Conservation (phyloP, 2,888 invertebrate genomes). For the Machimus atricapillus region DNA sequence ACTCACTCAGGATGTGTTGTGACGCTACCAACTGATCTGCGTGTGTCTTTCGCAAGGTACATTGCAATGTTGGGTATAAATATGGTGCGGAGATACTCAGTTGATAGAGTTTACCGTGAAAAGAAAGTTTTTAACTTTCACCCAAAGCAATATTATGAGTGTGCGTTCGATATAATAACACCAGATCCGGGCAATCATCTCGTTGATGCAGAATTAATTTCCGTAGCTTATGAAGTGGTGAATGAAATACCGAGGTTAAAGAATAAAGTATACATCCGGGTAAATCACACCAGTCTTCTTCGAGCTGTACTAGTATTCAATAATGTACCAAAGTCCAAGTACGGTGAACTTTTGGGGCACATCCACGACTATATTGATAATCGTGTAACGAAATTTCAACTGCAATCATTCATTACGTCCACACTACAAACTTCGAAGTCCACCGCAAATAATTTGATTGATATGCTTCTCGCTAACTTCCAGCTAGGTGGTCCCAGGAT, state of each 20-base stretch:
- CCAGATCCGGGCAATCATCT: constrained; percentile 76
- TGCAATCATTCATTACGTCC: constrained; percentile 73
- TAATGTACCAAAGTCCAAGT: constrained; percentile 76
- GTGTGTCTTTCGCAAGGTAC: constrained; percentile 81
- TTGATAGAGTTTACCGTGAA: constrained; percentile 87
- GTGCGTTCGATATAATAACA: constrained; percentile 92
- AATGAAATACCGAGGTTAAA: constrained; percentile 71
- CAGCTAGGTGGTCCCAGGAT: constrained; percentile 55
- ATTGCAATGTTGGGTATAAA: constrained; percentile 81
- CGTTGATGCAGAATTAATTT: constrained; percentile 85
- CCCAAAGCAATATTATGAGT: constrained; percentile 88
- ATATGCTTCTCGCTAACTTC: constrained; percentile 57
- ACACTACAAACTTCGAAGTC: constrained; percentile 66
- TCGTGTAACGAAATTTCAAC: constrained; percentile 72
- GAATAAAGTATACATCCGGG: constrained; percentile 71
- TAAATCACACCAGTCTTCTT: constrained; percentile 82
- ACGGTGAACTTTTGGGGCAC: constrained; percentile 58
- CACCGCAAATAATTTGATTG: constrained; percentile 57
- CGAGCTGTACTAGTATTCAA: constrained; percentile 79
- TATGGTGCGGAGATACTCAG: constrained; percentile 81
- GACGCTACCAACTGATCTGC: constrained; percentile 83
- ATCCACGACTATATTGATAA: constrained; percentile 63
- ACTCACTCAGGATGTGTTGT: constrained; percentile 86
- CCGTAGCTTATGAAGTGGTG: constrained; percentile 77
- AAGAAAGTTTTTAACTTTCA: constrained; percentile 81